phyloP scores from a whole-genome alignment of 2,797 vertebrate species.

The Crypturellus tataupa region DNA sequence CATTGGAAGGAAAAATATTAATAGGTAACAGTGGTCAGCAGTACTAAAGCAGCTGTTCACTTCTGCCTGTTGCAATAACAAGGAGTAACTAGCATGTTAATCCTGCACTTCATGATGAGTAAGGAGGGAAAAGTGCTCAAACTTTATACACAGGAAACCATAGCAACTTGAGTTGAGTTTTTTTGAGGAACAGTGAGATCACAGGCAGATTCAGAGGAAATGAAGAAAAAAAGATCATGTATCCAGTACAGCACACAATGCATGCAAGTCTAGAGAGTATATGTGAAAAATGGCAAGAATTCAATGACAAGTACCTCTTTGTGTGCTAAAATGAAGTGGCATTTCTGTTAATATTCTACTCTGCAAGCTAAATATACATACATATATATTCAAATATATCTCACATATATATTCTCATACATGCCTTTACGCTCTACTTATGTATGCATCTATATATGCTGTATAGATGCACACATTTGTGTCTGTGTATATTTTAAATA shows the following conservation, averaged over 20 bases:
- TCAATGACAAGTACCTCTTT: background rate
- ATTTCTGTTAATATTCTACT: background rate
- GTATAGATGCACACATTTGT: background rate
- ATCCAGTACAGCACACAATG: background rate
- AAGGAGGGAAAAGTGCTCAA: background rate
- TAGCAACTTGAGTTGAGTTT: background rate
- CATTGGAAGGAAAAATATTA: background rate
- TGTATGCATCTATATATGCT: rapidly evolving
- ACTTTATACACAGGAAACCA: background rate
- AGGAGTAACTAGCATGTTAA: background rate
- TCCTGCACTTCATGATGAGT: background rate
- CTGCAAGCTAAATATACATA: background rate
- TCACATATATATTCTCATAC: background rate
- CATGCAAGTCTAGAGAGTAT: background rate
- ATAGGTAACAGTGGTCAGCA: background rate
- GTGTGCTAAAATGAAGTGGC: background rate
- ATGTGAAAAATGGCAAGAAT: background rate
- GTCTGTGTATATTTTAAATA: rapidly evolving
- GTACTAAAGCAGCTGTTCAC: background rate
- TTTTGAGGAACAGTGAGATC: background rate
- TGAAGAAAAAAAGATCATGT: background rate
- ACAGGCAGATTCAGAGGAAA: background rate
- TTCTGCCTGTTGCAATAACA: background rate
- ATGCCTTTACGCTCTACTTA: rapidly evolving
- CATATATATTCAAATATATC: background rate